phyloP scores from a whole-genome alignment of 2,113 vertebrate genomes.

The Lampris megalopsis region DNA sequence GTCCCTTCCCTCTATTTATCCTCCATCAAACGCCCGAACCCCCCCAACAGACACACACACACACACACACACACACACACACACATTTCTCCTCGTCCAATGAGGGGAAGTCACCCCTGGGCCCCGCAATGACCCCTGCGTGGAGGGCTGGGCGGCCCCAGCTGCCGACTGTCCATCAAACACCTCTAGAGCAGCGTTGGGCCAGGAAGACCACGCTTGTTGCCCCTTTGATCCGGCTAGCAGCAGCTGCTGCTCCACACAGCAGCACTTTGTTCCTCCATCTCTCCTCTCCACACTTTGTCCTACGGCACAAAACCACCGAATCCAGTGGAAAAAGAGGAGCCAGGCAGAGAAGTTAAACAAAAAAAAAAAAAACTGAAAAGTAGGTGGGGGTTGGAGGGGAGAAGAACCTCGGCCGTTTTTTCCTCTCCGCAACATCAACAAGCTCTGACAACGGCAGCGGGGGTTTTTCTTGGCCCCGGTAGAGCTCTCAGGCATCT shows the following conservation, averaged over 20 bases:
- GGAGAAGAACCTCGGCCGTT: conserved; percentile 76
- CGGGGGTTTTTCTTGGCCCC: conserved; percentile 95
- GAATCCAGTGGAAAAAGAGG: conserved; percentile 81
- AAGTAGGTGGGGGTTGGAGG: conserved; percentile 5
- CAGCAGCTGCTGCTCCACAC: conserved; percentile 97
- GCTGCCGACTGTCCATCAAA: conserved; percentile 99
- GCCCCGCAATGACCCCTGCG: conserved; percentile 78
- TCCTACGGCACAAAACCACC: conserved; percentile 97
- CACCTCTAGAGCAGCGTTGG: conserved; percentile 95
- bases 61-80: too few relatives aligned
- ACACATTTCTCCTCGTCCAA: conserved; percentile 63
- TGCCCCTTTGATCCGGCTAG: conserved; percentile 96
- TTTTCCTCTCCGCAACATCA: conserved; percentile 88
- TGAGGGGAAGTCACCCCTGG: conserved; percentile 71
- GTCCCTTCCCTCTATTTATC: conserved; percentile 57
- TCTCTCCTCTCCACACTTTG: conserved; percentile 93
- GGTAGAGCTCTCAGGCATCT: conserved; percentile 95
- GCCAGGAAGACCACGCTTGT: conserved; percentile 95
- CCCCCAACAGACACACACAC: conserved; percentile 35
- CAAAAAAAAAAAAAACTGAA: conserved; percentile 70
- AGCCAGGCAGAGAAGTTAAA: conserved; percentile 68
- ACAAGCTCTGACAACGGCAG: conserved; percentile 99
- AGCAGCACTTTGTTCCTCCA: conserved; percentile 98
- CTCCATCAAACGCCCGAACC: conserved; percentile 60
- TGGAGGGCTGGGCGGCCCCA: conserved; percentile 86